A percentile compares a stretch with the other conserved stretches of the same genome.
These are phyloP conservation scores for Muschampia plurimacula DNA, from an alignment of 2,888 invertebrate genomes.

Conservation along the genomic window DNA sequence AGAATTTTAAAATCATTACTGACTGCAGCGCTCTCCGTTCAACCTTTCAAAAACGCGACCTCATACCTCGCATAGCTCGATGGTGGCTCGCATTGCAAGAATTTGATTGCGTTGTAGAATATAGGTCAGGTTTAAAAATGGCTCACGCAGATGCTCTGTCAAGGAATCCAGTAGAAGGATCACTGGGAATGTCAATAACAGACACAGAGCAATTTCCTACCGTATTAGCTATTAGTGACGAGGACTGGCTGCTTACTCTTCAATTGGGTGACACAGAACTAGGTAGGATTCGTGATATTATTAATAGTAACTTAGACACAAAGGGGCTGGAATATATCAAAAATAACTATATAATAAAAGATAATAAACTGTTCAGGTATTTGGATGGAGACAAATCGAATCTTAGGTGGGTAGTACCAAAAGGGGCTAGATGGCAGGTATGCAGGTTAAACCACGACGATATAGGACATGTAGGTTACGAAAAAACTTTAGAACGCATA, in stretches of 20 bases:
- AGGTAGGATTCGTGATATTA: not conserved
- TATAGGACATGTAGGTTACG: constrained; percentile 8
- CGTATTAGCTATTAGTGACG: not conserved
- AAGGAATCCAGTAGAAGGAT: constrained; percentile 44
- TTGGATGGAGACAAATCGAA: not conserved
- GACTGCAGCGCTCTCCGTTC: constrained; percentile 54
- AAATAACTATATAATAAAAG: not conserved
- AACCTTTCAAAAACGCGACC: constrained; percentile 48
- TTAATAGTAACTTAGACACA: not conserved
- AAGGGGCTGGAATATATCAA: not conserved
- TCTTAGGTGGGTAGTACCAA: not conserved
- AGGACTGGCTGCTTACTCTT: not conserved
- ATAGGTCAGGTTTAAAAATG: constrained; percentile 52
- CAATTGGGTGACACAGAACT: not conserved
- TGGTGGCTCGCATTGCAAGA: constrained; percentile 51
- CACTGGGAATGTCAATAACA: not conserved
- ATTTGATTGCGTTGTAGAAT: constrained; percentile 52
- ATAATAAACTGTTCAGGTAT: not conserved
- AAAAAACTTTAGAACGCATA: not conserved
- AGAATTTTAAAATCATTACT: constrained; percentile 42
- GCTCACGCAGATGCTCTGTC: constrained; percentile 56
- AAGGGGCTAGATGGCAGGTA: not conserved
- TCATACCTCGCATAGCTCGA: constrained; percentile 50
- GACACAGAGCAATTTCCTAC: not conserved
- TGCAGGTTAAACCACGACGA: not conserved